phyloP scores from a whole-genome alignment of 2,113 vertebrate genomes.

The Lamprologus speciosus region DNA sequence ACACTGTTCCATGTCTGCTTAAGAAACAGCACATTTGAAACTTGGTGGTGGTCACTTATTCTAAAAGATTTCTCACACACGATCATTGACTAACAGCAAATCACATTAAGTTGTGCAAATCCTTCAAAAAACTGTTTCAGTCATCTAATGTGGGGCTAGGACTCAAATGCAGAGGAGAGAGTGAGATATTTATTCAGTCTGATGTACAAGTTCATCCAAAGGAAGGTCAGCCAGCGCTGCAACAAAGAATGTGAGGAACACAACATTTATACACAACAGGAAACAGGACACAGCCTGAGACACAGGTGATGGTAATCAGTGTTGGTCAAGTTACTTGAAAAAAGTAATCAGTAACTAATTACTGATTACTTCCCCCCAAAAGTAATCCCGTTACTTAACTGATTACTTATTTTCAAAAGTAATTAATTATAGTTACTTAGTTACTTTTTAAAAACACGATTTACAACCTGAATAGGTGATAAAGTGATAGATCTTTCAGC shows the following conservation, averaged over 20 bases:
- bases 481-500: no score
- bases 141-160: background rate
- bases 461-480: no score
- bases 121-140: background rate
- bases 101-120: background rate
- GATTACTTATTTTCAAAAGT: no score
- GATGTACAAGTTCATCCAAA: background rate
- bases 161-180: background rate
- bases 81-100: background rate
- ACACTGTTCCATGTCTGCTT: fast-evolving
- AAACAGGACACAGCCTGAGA: background rate
- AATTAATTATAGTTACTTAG: no score
- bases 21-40: background rate
- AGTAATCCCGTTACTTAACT: fast-evolving
- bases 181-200: background rate
- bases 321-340: no score
- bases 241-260: background rate
- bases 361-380: fast-evolving
- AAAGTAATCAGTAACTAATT: no score
- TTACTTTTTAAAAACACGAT: no score
- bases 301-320: background rate
- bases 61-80: background rate
- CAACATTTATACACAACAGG: background rate
- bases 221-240: background rate
- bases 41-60: background rate